phyloP scores from a whole-genome alignment of 2,797 vertebrate genomes.

The Carcharodon carcharias region DNA sequence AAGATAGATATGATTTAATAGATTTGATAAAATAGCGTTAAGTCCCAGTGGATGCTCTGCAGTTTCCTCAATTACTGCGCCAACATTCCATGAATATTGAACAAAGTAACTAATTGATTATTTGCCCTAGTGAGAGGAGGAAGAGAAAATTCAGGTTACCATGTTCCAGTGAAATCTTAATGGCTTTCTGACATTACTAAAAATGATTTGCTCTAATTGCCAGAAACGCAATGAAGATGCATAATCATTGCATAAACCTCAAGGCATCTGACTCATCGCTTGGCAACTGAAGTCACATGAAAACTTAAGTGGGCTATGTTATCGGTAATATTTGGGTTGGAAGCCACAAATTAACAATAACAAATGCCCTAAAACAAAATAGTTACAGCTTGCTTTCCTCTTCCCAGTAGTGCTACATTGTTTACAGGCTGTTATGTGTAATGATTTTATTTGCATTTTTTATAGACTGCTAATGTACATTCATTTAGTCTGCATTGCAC shows the following conservation, averaged over 20 bases:
- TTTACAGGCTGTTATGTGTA: not conserved
- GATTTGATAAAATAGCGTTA: not conserved
- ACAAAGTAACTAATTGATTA: not conserved
- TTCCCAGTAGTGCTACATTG: not conserved
- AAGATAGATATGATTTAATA: not conserved
- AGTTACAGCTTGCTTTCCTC: not conserved
- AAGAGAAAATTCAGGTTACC: not conserved
- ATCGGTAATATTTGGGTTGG: not conserved
- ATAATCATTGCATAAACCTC: not conserved
- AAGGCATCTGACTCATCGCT: not conserved
- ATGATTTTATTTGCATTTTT: not conserved
- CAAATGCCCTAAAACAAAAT: not conserved
- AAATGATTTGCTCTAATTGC: not conserved
- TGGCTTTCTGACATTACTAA: conserved; percentile 11
- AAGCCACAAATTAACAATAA: not conserved
- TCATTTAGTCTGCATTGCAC: not conserved
- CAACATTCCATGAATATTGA: not conserved
- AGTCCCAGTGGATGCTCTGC: not conserved
- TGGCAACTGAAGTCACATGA: not conserved
- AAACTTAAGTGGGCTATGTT: not conserved
- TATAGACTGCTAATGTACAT: no score
- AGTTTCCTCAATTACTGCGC: not conserved
- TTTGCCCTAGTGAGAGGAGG: not conserved
- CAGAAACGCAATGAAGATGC: not conserved
- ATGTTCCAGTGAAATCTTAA: not conserved